These are phyloP conservation scores for Epiblema foenella DNA, from an alignment of 2,888 invertebrate genomes.

Conservation along the genomic window DNA sequence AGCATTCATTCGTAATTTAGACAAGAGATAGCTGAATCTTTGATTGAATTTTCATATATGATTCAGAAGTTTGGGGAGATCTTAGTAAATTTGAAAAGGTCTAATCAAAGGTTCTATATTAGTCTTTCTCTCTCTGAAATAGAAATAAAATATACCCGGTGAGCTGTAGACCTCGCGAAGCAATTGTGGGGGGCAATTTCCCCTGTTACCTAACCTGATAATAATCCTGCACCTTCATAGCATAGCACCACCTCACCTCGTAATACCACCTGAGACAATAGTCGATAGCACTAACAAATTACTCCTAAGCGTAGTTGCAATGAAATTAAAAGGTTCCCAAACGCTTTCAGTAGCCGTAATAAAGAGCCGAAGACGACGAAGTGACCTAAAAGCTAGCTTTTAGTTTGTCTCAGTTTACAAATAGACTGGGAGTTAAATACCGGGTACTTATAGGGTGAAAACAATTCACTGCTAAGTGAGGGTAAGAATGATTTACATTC, in stretches of 20 bases:
- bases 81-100: no score
- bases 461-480: slow-evolving; percentile 1
- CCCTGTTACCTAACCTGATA: no score
- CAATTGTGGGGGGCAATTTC: no score
- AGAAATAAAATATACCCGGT: no score
- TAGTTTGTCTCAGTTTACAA: slow-evolving; percentile 66
- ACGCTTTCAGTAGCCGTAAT: slow-evolving; percentile 33
- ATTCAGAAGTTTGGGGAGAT: no score
- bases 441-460: slow-evolving; percentile 4
- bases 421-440: slow-evolving; percentile 66
- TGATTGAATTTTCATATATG: no score
- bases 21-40: background rate
- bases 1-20: background rate
- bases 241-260: no score
- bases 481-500: background rate
- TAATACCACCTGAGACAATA: no score
- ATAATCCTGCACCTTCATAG: no score
- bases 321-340: slow-evolving; percentile 21
- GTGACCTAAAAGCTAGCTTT: slow-evolving; percentile 77
- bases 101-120: no score
- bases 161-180: no score
- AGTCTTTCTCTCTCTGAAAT: no score
- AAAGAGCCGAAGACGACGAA: slow-evolving; percentile 50
- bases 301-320: slow-evolving; percentile 6
- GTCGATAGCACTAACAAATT: background rate